Evolutionary conservation across 2,797 vertebrate species (phyloP).

Genomic region (Lycodopsis pacificus): DNA sequence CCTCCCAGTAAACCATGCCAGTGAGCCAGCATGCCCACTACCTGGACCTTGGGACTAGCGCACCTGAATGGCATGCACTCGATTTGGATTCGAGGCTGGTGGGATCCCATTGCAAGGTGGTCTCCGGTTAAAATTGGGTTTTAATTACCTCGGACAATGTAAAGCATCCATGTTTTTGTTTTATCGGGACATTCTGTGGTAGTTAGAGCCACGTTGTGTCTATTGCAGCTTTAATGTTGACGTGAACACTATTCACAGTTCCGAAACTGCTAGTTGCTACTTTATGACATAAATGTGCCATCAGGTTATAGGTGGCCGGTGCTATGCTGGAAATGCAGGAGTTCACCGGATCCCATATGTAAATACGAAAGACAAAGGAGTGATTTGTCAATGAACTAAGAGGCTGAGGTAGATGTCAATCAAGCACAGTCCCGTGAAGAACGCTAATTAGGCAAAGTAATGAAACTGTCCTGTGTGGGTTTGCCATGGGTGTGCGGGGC

Average conservation of each 20-base stretch:
- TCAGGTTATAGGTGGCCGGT: constrained; percentile 1
- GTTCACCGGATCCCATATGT: neutral
- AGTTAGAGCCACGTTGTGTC: neutral
- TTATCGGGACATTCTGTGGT: neutral
- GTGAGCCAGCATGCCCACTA: neutral
- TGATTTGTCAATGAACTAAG: constrained; percentile 15
- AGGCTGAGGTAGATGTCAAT: constrained; percentile 1
- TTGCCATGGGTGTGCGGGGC: neutral
- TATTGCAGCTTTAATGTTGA: neutral
- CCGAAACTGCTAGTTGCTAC: neutral
- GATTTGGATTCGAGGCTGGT: neutral
- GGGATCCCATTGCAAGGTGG: neutral
- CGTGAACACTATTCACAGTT: neutral
- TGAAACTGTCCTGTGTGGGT: constrained; percentile 13
- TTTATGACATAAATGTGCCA: neutral
- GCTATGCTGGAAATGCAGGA: neutral
- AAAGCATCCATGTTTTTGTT: neutral
- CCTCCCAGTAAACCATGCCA: neutral
- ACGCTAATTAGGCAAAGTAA: constrained; percentile 21
- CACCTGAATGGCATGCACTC: neutral
- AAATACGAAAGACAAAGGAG: neutral
- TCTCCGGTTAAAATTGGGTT: neutral
- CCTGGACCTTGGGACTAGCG: neutral
- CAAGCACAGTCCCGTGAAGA: constrained; percentile 21
- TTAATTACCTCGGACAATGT: neutral